Percentiles rank a stretch among this genome's conserved stretches.
These are phyloP conservation scores for Antennarius maculatus DNA, from an alignment of 2,797 vertebrate genomes.

Conservation along the genomic window DNA sequence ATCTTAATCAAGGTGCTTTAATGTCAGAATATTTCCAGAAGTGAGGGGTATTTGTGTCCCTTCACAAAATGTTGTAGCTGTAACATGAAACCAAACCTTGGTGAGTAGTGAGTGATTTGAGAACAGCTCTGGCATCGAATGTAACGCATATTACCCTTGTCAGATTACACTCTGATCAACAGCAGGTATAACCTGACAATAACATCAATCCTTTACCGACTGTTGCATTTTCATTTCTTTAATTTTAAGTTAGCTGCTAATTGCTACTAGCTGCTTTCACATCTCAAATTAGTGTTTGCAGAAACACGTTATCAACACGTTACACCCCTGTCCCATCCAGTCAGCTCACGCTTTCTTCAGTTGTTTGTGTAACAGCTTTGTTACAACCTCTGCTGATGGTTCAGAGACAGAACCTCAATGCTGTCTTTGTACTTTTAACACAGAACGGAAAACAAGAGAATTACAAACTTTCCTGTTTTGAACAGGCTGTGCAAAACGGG, in stretches of 20 bases:
- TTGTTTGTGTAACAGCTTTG: background rate
- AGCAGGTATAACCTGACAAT: too few species aligned
- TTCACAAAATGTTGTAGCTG: too few species aligned
- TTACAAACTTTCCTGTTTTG: too few species aligned
- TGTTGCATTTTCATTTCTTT: background rate
- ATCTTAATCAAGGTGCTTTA: too few species aligned
- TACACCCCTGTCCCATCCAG: background rate
- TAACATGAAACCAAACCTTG: too few species aligned
- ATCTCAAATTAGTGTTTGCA: background rate
- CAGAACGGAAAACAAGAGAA: slow-evolving; percentile 3
- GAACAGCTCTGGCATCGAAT: background rate
- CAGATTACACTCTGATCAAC: too few species aligned
- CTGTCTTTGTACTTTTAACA: slow-evolving; percentile 11
- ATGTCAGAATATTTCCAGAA: too few species aligned
- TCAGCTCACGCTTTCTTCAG: background rate
- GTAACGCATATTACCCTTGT: too few species aligned
- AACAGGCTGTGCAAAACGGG: too few species aligned
- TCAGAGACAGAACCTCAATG: background rate
- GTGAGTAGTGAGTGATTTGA: background rate
- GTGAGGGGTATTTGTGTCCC: too few species aligned
- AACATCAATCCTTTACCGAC: background rate
- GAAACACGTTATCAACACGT: too few species aligned
- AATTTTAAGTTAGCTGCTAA: background rate
- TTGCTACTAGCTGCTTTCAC: background rate
- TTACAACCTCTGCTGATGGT: background rate